Base-by-base conservation (phyloP, 2,888 invertebrate species). In the Drosophila rellima region DNA sequence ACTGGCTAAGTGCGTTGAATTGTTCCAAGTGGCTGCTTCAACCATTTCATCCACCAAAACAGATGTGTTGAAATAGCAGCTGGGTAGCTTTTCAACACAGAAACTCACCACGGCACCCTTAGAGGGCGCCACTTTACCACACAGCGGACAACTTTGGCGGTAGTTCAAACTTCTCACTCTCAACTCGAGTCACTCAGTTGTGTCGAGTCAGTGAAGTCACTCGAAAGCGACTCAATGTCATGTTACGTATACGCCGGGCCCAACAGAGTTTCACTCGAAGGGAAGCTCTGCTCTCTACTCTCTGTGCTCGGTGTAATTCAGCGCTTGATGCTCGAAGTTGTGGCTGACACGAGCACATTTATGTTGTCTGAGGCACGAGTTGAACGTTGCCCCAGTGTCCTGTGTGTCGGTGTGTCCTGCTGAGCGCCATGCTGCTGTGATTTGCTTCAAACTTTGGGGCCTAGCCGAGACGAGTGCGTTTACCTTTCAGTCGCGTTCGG, bases 401-500 rank as follows among this genome's bases (percentile, higher is more conserved):
- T 65, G 45, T 47, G 50, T 33, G 54, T 47, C 44, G 37, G 56
- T 31, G 67, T 54, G 59, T 62, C 35, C 33, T 51, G 51, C 17
- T 61, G 65, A 69, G 65, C 67, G 55, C 61, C 61, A 64, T 70
- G 74, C 63, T 78, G 83, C 83, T 76, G 82, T 83, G 85, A 81
- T 83, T 78, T 81, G 75, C 69, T 76, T 75, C 62, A 59, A 61
- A 61, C 37, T 44, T 70, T 80, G 78, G 78, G 67, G 66, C 69
- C 45, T 42, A 70, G 65, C 70, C 75, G 76, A 80, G 74, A 80
- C 90, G 88, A 90, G 92, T 91, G 80, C 90, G 89, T 91, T 91
- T 90, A 91, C 91, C 91, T 87, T 85, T 87, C 91, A 92, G 92
- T 92, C 91, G 92, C 91, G 90, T 91, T 91, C 91, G 91, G 90